Evolutionary conservation across 2,888 invertebrate genomes (phyloP).

Genomic region (Ectemnius cavifrons): DNA sequence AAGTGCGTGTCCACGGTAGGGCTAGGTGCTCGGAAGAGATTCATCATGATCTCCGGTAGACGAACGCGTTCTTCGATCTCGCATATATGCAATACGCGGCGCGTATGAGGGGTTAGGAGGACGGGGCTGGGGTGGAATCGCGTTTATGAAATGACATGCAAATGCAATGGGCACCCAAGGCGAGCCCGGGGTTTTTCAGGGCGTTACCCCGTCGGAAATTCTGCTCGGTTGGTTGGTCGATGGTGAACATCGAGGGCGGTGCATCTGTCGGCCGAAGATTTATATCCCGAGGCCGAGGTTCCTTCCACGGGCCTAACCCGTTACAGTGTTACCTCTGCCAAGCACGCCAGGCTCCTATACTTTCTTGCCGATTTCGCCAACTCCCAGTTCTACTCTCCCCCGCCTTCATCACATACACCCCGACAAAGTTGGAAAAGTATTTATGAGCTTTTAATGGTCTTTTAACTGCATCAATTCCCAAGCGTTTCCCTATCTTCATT

Average conservation of each 20-base stretch:
- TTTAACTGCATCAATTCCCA: neutral
- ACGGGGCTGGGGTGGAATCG: constrained; percentile 45
- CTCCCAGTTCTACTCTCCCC: neutral
- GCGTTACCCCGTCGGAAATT: constrained; percentile 73
- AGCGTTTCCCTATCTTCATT: neutral
- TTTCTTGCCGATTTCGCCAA: constrained; percentile 41
- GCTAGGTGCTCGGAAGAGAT: neutral
- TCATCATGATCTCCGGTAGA: too few relatives aligned
- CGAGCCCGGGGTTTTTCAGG: constrained; percentile 68
- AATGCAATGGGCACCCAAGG: constrained; percentile 63
- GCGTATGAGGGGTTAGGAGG: too few relatives aligned
- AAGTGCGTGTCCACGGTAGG: neutral
- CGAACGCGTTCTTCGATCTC: too few relatives aligned
- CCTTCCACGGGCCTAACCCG: constrained; percentile 53
- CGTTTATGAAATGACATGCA: constrained; percentile 69
- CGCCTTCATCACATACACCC: neutral
- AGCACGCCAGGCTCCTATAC: constrained; percentile 50
- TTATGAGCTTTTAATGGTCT: constrained; percentile 8
- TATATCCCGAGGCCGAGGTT: constrained; percentile 69
- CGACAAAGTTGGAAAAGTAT: constrained; percentile 11
- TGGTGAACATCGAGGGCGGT: constrained; percentile 72
- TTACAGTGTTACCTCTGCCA: constrained; percentile 45
- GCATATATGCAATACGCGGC: too few relatives aligned
- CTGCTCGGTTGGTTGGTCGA: constrained; percentile 74
- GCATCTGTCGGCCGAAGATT: constrained; percentile 76